A percentile compares a stretch with the other conserved stretches of the same genome.
These are phyloP conservation scores for Manacus vitellinus DNA, from an alignment of 2,113 vertebrate species.

Conservation along the genomic window DNA sequence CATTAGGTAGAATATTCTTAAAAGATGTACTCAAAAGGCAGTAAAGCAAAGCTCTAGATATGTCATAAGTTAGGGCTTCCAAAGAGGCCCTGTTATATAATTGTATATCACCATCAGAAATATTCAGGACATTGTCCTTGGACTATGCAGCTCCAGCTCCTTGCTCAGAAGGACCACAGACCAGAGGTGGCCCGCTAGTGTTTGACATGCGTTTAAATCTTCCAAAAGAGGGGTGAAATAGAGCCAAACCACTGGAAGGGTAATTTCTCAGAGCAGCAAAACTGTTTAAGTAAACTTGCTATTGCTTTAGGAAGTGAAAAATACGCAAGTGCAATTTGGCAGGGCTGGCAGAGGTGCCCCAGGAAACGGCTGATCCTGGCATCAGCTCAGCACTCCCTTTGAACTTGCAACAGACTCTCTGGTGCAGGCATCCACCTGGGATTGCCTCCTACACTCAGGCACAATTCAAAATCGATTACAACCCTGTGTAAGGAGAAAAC, in stretches of 20 bases:
- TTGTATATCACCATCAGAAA: background rate
- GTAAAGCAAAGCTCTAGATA: background rate
- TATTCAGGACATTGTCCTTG: background rate
- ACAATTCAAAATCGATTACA: background rate
- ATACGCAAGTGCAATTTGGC: background rate
- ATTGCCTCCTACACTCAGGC: background rate
- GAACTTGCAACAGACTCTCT: background rate
- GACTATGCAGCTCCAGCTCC: background rate
- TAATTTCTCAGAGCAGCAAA: background rate
- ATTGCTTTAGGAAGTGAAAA: background rate
- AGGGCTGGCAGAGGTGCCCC: background rate
- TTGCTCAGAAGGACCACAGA: background rate
- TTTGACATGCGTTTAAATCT: background rate
- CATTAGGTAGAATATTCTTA: background rate
- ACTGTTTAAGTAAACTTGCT: background rate
- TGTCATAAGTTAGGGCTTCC: background rate
- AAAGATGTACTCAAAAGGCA: background rate
- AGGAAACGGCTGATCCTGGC: fast-evolving
- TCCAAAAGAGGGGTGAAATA: background rate
- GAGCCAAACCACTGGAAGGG: background rate
- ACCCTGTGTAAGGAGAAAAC: background rate
- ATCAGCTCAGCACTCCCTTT: background rate
- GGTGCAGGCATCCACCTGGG: background rate
- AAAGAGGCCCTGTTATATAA: background rate
- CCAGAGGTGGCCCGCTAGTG: background rate